A percentile compares a stretch with the other conserved stretches of the same genome.
Conservation (phyloP, 2,113 vertebrate species). For the Aleadryas rufinucha region DNA sequence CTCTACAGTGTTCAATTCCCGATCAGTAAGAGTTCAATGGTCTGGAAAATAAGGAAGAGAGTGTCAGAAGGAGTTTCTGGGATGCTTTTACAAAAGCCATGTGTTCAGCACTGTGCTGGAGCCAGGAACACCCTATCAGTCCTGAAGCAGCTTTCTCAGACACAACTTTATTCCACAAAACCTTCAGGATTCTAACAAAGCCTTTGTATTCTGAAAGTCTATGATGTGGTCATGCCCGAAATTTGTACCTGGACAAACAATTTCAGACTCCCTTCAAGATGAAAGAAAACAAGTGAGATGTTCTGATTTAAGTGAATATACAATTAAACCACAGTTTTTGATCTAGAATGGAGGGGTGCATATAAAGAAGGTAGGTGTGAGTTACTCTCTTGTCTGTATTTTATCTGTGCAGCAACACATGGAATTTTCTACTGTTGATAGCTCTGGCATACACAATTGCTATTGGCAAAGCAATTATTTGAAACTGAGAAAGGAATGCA, state of each 20-base stretch:
- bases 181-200: background rate
- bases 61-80: constrained; percentile 14
- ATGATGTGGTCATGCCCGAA: background rate
- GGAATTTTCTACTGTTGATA: background rate
- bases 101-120: background rate
- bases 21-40: constrained; percentile 24
- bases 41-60: constrained; percentile 50
- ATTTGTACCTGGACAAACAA: background rate
- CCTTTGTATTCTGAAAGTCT: background rate
- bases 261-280: background rate
- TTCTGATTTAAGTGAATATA: background rate
- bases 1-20: background rate
- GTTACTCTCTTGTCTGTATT: background rate
- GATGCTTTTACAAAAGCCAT: background rate
- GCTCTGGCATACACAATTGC: background rate
- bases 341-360: background rate
- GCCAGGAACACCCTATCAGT: background rate
- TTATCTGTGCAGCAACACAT: background rate
- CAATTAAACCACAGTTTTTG: background rate
- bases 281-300: background rate
- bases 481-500: background rate
- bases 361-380: background rate
- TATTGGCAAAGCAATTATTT: background rate
- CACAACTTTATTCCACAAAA: background rate
- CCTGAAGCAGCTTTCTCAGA: background rate